These are phyloP conservation scores for Borostomias antarcticus DNA, from an alignment of 2,797 vertebrate species.

Conservation along the genomic window DNA sequence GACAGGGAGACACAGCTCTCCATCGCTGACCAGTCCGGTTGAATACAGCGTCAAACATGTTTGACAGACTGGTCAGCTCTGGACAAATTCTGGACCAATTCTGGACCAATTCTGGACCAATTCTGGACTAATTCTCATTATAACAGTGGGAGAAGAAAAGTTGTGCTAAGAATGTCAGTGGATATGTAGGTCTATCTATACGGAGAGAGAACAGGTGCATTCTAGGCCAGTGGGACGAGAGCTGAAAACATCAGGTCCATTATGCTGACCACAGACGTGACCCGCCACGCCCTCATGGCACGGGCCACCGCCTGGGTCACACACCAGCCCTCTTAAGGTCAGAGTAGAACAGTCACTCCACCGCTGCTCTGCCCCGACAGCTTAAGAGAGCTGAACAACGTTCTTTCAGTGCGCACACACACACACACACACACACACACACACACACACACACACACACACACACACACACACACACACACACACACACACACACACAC, in stretches of 20 bases:
- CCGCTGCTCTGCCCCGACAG: conserved; percentile 27
- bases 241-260: neutral
- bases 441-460: conserved; percentile 29
- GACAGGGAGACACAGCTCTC: no score
- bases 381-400: conserved; percentile 61
- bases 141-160: no score
- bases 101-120: no score
- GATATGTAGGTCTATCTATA: no score
- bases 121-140: no score
- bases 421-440: conserved; percentile 13
- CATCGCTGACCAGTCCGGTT: no score
- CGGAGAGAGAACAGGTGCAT: neutral
- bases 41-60: no score
- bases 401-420: conserved; percentile 35
- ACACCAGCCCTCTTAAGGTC: conserved; percentile 30
- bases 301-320: neutral
- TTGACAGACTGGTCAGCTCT: no score
- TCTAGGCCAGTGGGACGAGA: neutral
- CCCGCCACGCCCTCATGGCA: neutral
- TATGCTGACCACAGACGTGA: neutral
- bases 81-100: no score
- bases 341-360: conserved; percentile 19
- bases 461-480: conserved; percentile 41
- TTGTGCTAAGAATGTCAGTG: no score
- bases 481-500: conserved; percentile 1